Conservation (phyloP, 2,797 vertebrate genomes). For the Dipus sagitta region DNA sequence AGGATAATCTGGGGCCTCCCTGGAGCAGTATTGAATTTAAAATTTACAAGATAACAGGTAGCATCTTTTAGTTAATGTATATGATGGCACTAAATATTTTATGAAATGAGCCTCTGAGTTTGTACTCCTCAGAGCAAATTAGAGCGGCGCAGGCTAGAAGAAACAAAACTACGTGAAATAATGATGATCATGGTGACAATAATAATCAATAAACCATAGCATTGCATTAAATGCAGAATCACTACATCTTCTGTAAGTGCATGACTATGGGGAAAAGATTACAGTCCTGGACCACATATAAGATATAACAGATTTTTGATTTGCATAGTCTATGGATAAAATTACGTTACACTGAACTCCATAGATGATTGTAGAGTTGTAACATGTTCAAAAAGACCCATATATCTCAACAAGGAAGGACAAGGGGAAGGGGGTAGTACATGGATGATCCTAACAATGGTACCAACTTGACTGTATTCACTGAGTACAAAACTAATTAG, state of each 20-base stretch:
- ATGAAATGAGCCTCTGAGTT: slow-evolving; percentile 50
- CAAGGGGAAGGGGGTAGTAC: too few relatives aligned
- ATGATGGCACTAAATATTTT: slow-evolving; percentile 32
- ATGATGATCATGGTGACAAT: neutral
- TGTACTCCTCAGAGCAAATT: slow-evolving; percentile 49
- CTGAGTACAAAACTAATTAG: too few relatives aligned
- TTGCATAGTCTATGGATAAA: neutral
- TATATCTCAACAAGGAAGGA: too few relatives aligned
- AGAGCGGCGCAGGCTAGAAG: slow-evolving; percentile 21
- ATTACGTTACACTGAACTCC: neutral
- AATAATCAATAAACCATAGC: neutral
- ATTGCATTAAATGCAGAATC: neutral
- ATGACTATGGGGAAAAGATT: neutral
- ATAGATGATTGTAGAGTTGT: neutral
- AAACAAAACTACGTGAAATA: slow-evolving; percentile 5
- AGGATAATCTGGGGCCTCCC: slow-evolving; percentile 41
- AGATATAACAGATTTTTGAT: neutral
- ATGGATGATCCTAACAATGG: too few relatives aligned
- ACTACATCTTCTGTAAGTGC: neutral
- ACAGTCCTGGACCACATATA: neutral
- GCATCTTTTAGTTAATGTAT: slow-evolving; percentile 36
- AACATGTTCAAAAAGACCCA: slow-evolving; percentile 48
- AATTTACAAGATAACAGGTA: slow-evolving; percentile 28
- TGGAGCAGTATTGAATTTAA: slow-evolving; percentile 52
- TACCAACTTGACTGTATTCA: too few relatives aligned